Evolutionary conservation across 2,888 invertebrate species (phyloP), one percentile per base, ranked within the genome.

Genomic region (Entomobrya proxima): DNA sequence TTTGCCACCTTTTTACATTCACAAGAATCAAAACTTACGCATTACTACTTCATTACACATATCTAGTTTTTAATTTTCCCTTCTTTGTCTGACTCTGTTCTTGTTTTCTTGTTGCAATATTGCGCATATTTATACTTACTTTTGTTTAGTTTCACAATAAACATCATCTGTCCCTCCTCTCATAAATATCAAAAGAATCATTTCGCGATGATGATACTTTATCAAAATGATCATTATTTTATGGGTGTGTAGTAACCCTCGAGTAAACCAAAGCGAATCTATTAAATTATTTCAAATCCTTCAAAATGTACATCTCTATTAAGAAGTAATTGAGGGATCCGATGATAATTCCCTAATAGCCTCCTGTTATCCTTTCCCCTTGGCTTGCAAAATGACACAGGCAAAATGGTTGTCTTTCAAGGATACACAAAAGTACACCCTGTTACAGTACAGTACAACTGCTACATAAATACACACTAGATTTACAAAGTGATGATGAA

Each of bases 261-360:
- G n/a, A n/a, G 1, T 58, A 30, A 58, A 27, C 15, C 30, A 58
- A 64, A 15, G 11, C 24, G 52, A 52, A 52, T 52, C 61, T n/a
- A 35, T 64, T 18, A 9, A 32, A 35, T 64, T 35, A n/a, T n/a
- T n/a, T n/a, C n/a, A n/a, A 35, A 64, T 64, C 30, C n/a, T 64
- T 32, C 32, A 64, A 64, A 64, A 64, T 35, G 18, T 64, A 64
- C 64, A 64, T 32, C 64, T 64, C 64, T 64, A 64, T 64, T 64
- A 75, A 4, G 74, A 27, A 21, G 32, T 75, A 75, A 75, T 75
- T 75, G 75, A 32, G 37, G 32, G 55, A 15, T n/a, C n/a, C n/a
- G n/a, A n/a, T 64, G 18, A 75, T 55, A 75, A 55, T 75, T 75
- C 75, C 35, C 37, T 75, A 75, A 75, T 75, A 52, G 75, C 55